Base-by-base conservation (phyloP, 2,888 invertebrate genomes). In the Drosophila mimetica region DNA sequence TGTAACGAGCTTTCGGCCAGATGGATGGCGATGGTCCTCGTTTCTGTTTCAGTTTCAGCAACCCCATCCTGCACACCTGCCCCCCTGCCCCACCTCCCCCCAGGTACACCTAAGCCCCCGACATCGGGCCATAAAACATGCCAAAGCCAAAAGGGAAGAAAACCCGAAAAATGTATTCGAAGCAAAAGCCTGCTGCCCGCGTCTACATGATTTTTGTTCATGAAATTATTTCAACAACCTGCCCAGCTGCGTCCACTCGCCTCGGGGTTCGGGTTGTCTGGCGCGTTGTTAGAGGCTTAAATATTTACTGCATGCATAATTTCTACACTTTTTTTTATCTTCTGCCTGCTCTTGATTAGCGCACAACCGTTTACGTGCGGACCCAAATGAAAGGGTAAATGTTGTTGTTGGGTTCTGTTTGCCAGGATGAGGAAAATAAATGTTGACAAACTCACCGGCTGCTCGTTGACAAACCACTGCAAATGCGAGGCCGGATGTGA, bases 401-500 rank as follows among this genome's bases (percentile, higher is more conserved):
- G n/a, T 20, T 58, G 32, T n/a, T n/a, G n/a, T n/a, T n/a, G n/a
- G n/a, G n/a, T n/a, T n/a, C n/a, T n/a, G n/a, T n/a, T n/a, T n/a
- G n/a, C n/a, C n/a, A n/a, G n/a, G n/a, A n/a, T 36, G n/a, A 46
- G 53, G 14, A n/a, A 42, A 13, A 14, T 42, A 58, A 16, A 51
- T 58, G 30, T 55, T 48, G 48, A 69, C 53, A 28, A 58, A 91
- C 90, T 90, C 92, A 95, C 96, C 94, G 95, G 93, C 91, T 95
- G 94, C 80, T 95, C 95, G 89, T 96, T 95, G 89, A 96, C 95
- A 91, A 95, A 95, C 96, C 96, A 96, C 89, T 95, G 94, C 25
- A 96, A 93, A 73, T 94, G 93, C 20, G 96, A 95, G 18, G 95
- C 95, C 30, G 96, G 96, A 90, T 94, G 95, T 67, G 96, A 96